A percentile compares a stretch with the other conserved stretches of the same genome.
Conservation (phyloP, 2,797 vertebrate genomes). For the Molothrus ater region DNA sequence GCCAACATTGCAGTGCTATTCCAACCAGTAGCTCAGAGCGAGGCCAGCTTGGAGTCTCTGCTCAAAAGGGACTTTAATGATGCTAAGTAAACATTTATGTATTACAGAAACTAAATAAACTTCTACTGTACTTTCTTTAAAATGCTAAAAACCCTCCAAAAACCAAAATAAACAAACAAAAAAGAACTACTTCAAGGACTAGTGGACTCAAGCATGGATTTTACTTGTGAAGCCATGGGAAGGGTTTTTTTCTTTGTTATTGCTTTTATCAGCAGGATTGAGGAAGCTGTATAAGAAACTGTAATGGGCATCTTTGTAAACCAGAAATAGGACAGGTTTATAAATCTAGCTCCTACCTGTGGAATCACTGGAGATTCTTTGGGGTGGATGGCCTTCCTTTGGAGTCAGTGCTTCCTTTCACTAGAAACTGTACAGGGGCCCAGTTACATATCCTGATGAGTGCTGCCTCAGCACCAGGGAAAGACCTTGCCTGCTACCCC, state of each 20-base stretch:
- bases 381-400: neutral
- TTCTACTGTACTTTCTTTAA: neutral
- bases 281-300: neutral
- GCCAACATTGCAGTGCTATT: neutral
- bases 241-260: accelerated
- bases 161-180: neutral
- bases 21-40: accelerated
- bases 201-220: neutral
- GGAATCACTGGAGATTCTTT: neutral
- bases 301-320: neutral
- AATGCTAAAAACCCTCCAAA: neutral
- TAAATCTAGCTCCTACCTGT: neutral
- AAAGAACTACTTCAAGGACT: neutral
- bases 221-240: neutral
- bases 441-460: neutral
- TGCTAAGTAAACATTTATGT: neutral
- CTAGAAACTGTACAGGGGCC: neutral
- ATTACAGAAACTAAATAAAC: neutral
- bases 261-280: neutral
- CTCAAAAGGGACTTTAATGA: neutral
- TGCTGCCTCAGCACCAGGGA: neutral
- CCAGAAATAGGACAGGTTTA: neutral
- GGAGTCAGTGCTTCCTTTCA: neutral
- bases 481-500: neutral
- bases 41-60: neutral